Conservation (phyloP, 2,888 invertebrate species). For the Agrotis clavis region DNA sequence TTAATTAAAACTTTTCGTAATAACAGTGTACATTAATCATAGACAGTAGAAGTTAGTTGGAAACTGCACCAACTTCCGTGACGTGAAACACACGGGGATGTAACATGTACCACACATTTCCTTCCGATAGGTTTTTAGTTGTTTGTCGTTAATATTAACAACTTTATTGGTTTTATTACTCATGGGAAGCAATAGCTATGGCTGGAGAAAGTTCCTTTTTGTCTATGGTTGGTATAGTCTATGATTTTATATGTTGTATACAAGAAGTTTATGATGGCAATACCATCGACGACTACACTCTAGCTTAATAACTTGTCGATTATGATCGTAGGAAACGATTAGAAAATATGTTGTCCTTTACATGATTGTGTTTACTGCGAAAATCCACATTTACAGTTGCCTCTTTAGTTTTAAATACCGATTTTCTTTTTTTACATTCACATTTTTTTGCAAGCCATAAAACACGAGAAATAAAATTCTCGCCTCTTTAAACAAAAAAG, state of each 20-base stretch:
- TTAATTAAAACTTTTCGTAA: background rate
- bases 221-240: slow-evolving; percentile 13
- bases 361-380: too few relatives aligned
- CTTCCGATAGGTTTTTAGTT: slow-evolving; percentile 42
- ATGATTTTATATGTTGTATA: slow-evolving; percentile 23
- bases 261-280: slow-evolving; percentile 34
- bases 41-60: slow-evolving; percentile 22
- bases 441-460: background rate
- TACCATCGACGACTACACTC: background rate
- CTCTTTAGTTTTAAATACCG: too few relatives aligned
- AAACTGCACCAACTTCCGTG: slow-evolving; percentile 37
- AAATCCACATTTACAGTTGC: too few relatives aligned
- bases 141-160: slow-evolving; percentile 20
- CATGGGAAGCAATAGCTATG: slow-evolving; percentile 19
- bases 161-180: slow-evolving; percentile 19
- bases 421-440: background rate
- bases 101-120: slow-evolving; percentile 28
- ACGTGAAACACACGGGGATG: slow-evolving; percentile 27
- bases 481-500: slow-evolving; percentile 12
- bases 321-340: background rate
- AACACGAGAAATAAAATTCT: background rate
- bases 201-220: slow-evolving; percentile 25
- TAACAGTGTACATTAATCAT: slow-evolving; percentile 31
- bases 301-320: background rate
- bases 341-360: too few relatives aligned